Base-by-base conservation (phyloP, 2,113 vertebrate species). In the Callopanchax toddi region DNA sequence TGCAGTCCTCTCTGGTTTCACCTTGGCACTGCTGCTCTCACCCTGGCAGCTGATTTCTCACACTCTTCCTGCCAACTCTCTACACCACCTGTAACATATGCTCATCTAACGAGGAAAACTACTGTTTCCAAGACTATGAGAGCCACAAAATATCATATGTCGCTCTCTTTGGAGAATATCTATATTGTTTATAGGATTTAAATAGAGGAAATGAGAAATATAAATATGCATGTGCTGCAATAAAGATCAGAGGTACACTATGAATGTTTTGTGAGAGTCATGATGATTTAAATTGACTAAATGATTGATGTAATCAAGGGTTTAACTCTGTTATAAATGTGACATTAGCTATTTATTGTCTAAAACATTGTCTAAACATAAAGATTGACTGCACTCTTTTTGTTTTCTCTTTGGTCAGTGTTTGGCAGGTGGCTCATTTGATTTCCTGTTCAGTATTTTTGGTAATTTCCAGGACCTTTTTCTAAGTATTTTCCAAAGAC, bases 21-120 rank as follows among this genome's bases (percentile, higher is more conserved):
- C 81, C 81, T 76, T 90, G 87, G 87, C 87, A 83, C 49, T 59
- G n/a, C 1, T 4, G 50, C 75, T 69, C 81, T 67, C 71, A 59
- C 75, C 57, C 83, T 90, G 83, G 87, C 89, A 87, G 62, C 63
- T 64, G 77, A 71, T 74, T 81, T 75, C 76, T 64, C 71, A 71
- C 67, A 46, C 58, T 71, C 65, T 26, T 42, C 23, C 59, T 72
- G 79, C 83, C 75, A 79, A 81, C 53, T 74, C 66, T 77, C 62
- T 66, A 68, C 83, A 79, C 86, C 86, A 91, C 89, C 89, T 91
- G 89, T 91, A 89, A 87, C 86, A 84, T 84, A 85, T 82, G 78
- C 79, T 85, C 75, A 60, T 81, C 83, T 79, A 78, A 85, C 83
- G 15, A 76, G 82, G 58, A 45, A 52, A 76, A 77, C 83, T 76